Evolutionary conservation across 2,797 vertebrate genomes (phyloP).

Genomic region (Glossophaga mutica): DNA sequence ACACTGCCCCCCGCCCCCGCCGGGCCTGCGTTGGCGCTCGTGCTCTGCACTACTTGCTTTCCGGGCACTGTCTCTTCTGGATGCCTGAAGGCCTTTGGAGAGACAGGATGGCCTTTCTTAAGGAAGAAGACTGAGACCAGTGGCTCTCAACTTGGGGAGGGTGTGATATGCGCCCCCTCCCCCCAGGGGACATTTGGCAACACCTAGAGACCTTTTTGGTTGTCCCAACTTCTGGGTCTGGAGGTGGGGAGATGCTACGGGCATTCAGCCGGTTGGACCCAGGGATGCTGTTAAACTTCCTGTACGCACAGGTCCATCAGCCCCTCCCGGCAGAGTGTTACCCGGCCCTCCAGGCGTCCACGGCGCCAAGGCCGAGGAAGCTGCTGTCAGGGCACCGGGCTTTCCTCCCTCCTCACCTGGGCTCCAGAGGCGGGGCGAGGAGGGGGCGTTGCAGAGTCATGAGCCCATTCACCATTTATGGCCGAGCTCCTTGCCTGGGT

Average conservation of each 20-base stretch:
- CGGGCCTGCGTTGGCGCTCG: fast-evolving
- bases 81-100: not conserved
- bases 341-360: fast-evolving
- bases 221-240: not conserved
- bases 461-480: fast-evolving
- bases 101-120: not conserved
- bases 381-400: fast-evolving
- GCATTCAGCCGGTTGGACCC: no score
- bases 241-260: not conserved
- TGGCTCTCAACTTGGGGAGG: not conserved
- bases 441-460: fast-evolving
- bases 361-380: fast-evolving
- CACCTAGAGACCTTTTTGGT: not conserved
- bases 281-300: fast-evolving
- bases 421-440: not conserved
- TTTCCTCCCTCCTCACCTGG: not conserved
- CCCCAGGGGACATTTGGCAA: not conserved
- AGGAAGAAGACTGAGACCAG: not conserved
- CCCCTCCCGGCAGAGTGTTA: fast-evolving
- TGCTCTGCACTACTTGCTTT: not conserved
- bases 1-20: fast-evolving
- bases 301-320: fast-evolving
- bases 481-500: not conserved
- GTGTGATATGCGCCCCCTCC: no score
- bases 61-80: not conserved